A percentile compares a stretch with the other conserved stretches of the same genome.
Conservation (phyloP, 2,113 vertebrate species). For the Lates calcarifer region DNA sequence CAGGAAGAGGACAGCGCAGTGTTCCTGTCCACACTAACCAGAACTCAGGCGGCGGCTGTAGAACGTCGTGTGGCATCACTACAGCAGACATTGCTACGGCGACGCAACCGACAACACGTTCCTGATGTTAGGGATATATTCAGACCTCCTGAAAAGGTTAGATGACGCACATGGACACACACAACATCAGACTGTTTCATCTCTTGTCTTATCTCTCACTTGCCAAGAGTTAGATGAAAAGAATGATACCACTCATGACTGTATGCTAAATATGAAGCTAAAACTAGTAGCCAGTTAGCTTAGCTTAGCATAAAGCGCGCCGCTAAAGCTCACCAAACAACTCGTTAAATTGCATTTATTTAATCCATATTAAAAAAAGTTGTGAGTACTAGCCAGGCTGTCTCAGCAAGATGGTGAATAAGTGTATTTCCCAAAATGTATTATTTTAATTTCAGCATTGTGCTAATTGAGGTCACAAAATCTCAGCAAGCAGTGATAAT, state of each 20-base stretch:
- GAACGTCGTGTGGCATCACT: constrained; percentile 90
- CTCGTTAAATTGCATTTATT: no score
- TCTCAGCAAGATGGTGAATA: not conserved
- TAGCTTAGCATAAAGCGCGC: no score
- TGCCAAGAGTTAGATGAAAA: no score
- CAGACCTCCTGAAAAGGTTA: constrained; percentile 78
- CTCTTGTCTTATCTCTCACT: no score
- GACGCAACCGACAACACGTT: constrained; percentile 92
- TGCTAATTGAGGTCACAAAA: not conserved
- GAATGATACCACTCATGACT: no score
- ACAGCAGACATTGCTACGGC: constrained; percentile 91
- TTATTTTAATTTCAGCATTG: no score
- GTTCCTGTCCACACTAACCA: constrained; percentile 92
- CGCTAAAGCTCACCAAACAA: no score
- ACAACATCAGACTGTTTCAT: no score
- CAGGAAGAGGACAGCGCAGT: constrained; percentile 88
- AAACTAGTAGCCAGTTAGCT: no score
- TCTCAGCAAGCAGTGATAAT: not conserved
- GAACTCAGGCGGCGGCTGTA: constrained; percentile 92
- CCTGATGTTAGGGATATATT: constrained; percentile 98
- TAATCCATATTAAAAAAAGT: no score
- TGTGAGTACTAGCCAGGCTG: not conserved
- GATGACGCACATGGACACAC: not conserved
- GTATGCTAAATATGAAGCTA: no score
- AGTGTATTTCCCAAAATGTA: not conserved